phyloP scores from a whole-genome alignment of 2,113 vertebrate genomes.

The Mesembrinibis cayennensis region DNA sequence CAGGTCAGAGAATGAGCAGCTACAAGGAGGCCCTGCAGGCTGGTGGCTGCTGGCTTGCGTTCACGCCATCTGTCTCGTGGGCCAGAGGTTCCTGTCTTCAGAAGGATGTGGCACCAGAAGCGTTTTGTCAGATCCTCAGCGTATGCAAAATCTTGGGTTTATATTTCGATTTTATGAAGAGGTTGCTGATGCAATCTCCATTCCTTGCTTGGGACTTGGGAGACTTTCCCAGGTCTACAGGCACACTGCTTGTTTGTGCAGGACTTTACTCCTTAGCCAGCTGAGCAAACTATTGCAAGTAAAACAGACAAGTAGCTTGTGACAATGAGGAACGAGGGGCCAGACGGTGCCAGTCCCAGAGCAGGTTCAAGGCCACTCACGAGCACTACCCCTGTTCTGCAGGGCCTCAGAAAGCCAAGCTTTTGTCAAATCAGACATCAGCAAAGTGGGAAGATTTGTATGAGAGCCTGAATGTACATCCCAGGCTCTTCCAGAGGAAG shows the following conservation, averaged over 20 bases:
- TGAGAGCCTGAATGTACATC: background rate
- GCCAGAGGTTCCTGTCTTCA: background rate
- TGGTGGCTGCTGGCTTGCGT: background rate
- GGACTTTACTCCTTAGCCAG: background rate
- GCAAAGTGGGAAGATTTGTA: background rate
- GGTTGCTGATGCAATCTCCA: background rate
- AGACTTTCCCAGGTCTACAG: background rate
- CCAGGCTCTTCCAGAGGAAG: slow-evolving; percentile 3
- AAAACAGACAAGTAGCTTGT: background rate
- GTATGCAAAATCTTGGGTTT: background rate
- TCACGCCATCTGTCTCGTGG: fast-evolving
- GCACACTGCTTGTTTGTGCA: no score
- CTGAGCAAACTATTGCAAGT: background rate
- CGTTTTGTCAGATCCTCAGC: background rate
- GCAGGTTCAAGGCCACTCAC: fast-evolving
- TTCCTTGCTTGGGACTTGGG: background rate
- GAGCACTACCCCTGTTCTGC: background rate
- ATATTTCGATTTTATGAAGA: background rate
- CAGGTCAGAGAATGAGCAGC: background rate
- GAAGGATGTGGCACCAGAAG: background rate
- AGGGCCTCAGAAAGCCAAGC: background rate
- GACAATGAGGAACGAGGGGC: background rate
- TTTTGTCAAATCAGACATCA: background rate
- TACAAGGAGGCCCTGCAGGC: background rate
- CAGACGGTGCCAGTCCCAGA: background rate